These are phyloP conservation scores for Microtus californicus DNA, from an alignment of 2,797 vertebrate genomes.

Conservation along the genomic window DNA sequence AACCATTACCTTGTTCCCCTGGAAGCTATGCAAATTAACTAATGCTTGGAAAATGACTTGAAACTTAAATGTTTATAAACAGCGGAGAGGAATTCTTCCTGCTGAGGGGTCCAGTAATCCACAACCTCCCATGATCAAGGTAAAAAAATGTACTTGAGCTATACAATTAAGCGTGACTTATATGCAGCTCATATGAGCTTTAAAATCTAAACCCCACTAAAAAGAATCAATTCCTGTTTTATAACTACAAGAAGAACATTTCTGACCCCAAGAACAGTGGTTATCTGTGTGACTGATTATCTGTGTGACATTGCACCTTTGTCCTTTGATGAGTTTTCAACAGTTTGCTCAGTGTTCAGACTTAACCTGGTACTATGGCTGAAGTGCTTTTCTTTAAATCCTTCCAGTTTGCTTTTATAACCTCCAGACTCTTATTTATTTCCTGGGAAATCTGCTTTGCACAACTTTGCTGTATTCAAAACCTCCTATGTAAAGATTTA, in stretches of 20 bases:
- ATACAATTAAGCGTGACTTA: conserved; percentile 73
- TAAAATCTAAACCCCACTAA: conserved; percentile 74
- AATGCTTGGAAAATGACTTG: conserved; percentile 73
- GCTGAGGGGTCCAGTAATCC: conserved; percentile 67
- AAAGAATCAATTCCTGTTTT: conserved; percentile 72
- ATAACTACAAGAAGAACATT: conserved; percentile 69
- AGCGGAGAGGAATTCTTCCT: conserved; percentile 60
- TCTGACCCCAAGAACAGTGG: conserved; percentile 67
- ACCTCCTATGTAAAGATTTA: conserved; percentile 78
- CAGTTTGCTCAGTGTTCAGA: not conserved
- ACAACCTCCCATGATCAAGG: conserved; percentile 64
- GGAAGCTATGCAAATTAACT: conserved; percentile 76
- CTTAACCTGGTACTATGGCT: conserved; percentile 43
- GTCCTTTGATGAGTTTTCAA: not conserved
- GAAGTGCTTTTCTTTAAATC: conserved; percentile 38
- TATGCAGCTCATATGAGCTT: conserved; percentile 49
- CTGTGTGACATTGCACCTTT: not conserved
- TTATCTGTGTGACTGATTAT: conserved; percentile 47
- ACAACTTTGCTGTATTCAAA: conserved; percentile 78
- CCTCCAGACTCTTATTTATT: conserved; percentile 61
- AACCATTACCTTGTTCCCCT: conserved; percentile 63
- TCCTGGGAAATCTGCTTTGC: conserved; percentile 40
- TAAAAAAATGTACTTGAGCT: conserved; percentile 61
- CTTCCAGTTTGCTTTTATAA: conserved; percentile 18
- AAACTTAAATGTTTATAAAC: conserved; percentile 71